phyloP scores from a whole-genome alignment of 2,888 invertebrate species.

The Augiades crinisus region DNA sequence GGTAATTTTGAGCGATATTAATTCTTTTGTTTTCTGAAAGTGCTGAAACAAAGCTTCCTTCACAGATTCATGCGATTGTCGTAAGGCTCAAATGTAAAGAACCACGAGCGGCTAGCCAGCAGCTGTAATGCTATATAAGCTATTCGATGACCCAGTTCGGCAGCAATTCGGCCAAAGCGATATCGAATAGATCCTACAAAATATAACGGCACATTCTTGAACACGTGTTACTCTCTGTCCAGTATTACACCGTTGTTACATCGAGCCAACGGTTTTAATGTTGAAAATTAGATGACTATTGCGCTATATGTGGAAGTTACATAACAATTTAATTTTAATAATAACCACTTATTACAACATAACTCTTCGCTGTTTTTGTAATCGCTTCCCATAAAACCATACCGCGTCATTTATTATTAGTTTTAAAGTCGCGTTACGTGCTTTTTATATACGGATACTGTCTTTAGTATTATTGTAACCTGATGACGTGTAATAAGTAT shows the following conservation, averaged over 20 bases:
- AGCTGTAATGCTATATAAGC: slow-evolving; percentile 21
- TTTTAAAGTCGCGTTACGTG: too few relatives aligned
- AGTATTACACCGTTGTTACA: background rate
- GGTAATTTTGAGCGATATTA: background rate
- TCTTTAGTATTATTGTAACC: too few relatives aligned
- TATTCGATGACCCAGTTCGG: slow-evolving; percentile 16
- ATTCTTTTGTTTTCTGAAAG: slow-evolving; percentile 10
- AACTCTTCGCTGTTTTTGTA: too few relatives aligned
- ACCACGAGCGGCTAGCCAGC: slow-evolving; percentile 3
- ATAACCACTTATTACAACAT: too few relatives aligned
- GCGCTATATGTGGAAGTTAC: background rate
- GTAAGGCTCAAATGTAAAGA: slow-evolving; percentile 4
- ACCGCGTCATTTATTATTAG: too few relatives aligned
- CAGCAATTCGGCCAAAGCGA: slow-evolving; percentile 16
- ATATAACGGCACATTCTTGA: slow-evolving; percentile 16
- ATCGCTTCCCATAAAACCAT: too few relatives aligned
- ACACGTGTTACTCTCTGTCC: too few relatives aligned
- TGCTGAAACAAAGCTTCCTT: background rate
- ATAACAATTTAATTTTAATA: too few relatives aligned
- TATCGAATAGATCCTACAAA: slow-evolving; percentile 21
- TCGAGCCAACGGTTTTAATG: background rate
- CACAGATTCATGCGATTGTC: background rate
- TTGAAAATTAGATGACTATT: background rate
- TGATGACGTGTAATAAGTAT: too few relatives aligned
- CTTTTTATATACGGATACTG: too few relatives aligned